Conservation (phyloP, 2,113 vertebrate genomes). For the Sylvietta virens region DNA sequence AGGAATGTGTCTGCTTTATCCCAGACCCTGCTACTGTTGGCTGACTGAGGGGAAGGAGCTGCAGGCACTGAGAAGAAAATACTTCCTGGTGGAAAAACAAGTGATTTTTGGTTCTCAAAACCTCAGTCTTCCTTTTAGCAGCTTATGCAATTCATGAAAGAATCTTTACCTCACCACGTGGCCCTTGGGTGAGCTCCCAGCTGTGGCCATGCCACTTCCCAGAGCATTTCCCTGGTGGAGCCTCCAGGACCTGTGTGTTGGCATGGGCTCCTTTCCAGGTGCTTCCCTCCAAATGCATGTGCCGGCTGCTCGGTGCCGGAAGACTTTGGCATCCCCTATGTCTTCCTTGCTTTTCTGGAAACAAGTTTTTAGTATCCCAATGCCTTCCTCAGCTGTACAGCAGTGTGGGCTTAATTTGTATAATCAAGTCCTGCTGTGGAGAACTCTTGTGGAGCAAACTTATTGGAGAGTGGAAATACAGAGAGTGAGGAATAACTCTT, state of each 20-base stretch:
- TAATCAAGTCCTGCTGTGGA: not conserved
- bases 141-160: not conserved
- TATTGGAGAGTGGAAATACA: not conserved
- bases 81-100: not conserved
- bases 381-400: not conserved
- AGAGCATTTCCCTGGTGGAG: not conserved
- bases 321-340: not conserved
- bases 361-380: not conserved
- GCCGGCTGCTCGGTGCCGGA: not conserved
- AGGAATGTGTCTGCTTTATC: not conserved
- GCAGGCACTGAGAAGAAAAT: not conserved
- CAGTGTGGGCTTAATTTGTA: not conserved
- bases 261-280: not conserved
- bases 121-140: not conserved
- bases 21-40: not conserved
- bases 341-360: not conserved
- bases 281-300: not conserved
- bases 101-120: not conserved
- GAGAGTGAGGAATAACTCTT: not conserved
- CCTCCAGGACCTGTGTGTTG: not conserved
- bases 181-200: not conserved
- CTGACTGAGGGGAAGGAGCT: not conserved
- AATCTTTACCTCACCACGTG: not conserved
- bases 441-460: not conserved
- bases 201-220: fast-evolving